Percentiles rank a stretch among this genome's conserved stretches.
These are phyloP conservation scores for Aphidius gifuensis DNA, from an alignment of 1,140 invertebrate genomes.

Conservation along the genomic window DNA sequence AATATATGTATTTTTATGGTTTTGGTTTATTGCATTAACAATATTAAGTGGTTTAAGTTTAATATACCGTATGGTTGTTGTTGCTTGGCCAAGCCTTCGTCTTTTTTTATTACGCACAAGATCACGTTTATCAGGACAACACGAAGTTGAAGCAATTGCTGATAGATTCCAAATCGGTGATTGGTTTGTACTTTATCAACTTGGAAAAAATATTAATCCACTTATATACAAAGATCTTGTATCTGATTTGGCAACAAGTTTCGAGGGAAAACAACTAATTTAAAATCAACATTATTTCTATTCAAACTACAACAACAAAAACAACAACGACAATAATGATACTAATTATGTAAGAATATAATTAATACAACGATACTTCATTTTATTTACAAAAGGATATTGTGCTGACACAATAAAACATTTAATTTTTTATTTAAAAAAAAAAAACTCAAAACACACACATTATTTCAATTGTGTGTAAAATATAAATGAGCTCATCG, in stretches of 20 bases:
- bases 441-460: no score
- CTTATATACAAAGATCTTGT: conserved; percentile 85
- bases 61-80: conserved; percentile 73
- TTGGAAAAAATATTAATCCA: conserved; percentile 90
- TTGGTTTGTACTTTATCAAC: conserved; percentile 89
- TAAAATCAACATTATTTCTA: conserved; percentile 31
- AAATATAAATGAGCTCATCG: no score
- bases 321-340: no score
- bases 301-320: no score
- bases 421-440: no score
- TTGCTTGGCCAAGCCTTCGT: conserved; percentile 70
- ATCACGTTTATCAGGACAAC: conserved; percentile 71
- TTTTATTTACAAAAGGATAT: no score
- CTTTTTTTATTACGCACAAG: conserved; percentile 75
- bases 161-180: conserved; percentile 84
- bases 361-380: no score
- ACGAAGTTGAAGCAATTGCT: conserved; percentile 76
- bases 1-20: conserved; percentile 94
- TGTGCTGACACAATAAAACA: no score
- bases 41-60: conserved; percentile 76
- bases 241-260: conserved; percentile 71
- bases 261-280: conserved; percentile 65
- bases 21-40: conserved; percentile 85
- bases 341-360: no score
- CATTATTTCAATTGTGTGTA: no score